phyloP scores from a whole-genome alignment of 2,888 invertebrate species.

The Chromoteleia sp. region DNA sequence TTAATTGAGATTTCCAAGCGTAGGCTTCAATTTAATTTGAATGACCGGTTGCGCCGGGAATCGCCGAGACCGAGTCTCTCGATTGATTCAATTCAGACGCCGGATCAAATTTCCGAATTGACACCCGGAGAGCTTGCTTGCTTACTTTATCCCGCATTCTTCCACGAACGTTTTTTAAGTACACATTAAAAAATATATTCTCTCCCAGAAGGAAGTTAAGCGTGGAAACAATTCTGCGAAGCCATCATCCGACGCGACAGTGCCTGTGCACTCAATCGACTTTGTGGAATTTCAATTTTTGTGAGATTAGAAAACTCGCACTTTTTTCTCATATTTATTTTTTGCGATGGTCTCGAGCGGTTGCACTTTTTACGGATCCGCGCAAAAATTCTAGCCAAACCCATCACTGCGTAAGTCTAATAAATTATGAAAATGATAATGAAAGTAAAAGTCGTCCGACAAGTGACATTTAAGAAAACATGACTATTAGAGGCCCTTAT shows the following conservation, averaged over 20 bases:
- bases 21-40: constrained; percentile 36
- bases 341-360: too few species aligned
- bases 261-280: constrained; percentile 19
- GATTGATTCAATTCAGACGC: constrained; percentile 14
- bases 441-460: constrained; percentile 34
- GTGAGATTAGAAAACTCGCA: constrained; percentile 17
- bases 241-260: constrained; percentile 23
- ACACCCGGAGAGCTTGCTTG: background rate
- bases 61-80: background rate
- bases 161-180: constrained; percentile 18
- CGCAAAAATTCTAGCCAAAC: too few species aligned
- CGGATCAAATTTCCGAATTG: constrained; percentile 3
- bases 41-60: constrained; percentile 37
- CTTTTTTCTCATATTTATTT: background rate
- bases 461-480: constrained; percentile 31
- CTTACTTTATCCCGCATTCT: constrained; percentile 14
- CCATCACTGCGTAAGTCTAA: background rate
- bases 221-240: constrained; percentile 30
- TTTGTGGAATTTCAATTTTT: constrained; percentile 31
- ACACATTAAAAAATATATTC: constrained; percentile 3
- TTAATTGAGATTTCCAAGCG: constrained; percentile 47
- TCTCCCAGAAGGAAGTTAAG: constrained; percentile 7
- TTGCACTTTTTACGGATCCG: too few species aligned
- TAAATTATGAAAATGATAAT: constrained; percentile 23
- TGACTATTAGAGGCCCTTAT: constrained; percentile 30